Base-by-base conservation (phyloP, 2,113 vertebrate species). In the Macrotis lagotis region DNA sequence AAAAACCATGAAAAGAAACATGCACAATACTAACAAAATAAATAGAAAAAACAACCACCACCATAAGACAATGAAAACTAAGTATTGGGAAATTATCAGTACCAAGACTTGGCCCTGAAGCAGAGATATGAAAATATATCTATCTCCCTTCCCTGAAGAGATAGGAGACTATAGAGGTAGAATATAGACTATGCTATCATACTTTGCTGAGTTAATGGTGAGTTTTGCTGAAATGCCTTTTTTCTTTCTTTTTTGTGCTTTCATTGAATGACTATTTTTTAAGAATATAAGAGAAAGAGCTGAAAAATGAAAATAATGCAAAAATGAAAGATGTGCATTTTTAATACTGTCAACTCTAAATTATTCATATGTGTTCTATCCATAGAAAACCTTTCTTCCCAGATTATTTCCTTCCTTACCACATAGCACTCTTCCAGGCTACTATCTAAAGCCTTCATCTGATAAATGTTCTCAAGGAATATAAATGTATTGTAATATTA, bases 361-460 rank as follows among this genome's bases (percentile, higher is more conserved):
- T 50, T 95, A 51, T 90, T 44, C n/a, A 0, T 37, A 16, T 92
- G 44, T 51, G 5, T 3, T 10, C 16, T 66, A 16, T 52, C 91
- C 28, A 31, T 88, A 74, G 88, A 37, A 90, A 47, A 95, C 26
- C 90, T 92, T 89, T 55, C 51, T 44, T 83, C 51, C 92, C 59
- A 90, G 83, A 92, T 44, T 44, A 6, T 0, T 44, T 83, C 44
- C 66, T 6, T 83, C 37, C 66, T 83, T 44, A 22, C n/a, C 16
- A 83, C n/a, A 44, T 44, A 83, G 16, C 5, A 90, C 24, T 91
- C 90, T 48, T 48, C 24, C 83, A 91, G 94, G 50, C 66, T 53
- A 44, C 83, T 44, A 1, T 94, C 52, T 48, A 22, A 96, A 93
- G 26, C 51, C 88, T 90, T 88, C 22, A 89, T 91, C 83, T 95